A percentile compares a stretch with the other conserved stretches of the same genome.
These are phyloP conservation scores for Mercenaria mercenaria DNA, from an alignment of 1,140 invertebrate genomes.

Conservation along the genomic window DNA sequence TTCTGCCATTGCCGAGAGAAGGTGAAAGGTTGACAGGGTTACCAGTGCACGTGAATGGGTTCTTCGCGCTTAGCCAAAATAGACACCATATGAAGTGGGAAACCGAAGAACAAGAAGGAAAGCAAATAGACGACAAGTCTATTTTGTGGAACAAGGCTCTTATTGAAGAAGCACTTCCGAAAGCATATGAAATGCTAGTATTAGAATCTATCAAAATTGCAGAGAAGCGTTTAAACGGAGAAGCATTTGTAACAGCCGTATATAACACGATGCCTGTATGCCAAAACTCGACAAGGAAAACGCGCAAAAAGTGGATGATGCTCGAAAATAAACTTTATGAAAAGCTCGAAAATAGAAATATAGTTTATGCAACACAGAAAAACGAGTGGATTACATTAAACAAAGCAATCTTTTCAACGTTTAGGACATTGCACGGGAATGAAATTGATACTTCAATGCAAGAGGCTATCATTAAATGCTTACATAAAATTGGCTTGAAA, in stretches of 20 bases:
- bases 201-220: slow-evolving; percentile 13
- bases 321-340: background rate
- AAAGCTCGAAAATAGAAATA: background rate
- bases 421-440: background rate
- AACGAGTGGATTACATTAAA: background rate
- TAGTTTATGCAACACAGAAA: background rate
- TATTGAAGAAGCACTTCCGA: slow-evolving; percentile 76
- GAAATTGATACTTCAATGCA: too few species aligned
- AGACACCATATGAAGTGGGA: too few species aligned
- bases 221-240: background rate
- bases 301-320: background rate
- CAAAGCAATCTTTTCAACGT: slow-evolving; percentile 5
- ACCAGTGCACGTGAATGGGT: too few species aligned
- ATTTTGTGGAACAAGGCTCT: too few species aligned
- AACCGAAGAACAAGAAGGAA: too few species aligned
- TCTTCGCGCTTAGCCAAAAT: too few species aligned
- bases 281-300: background rate
- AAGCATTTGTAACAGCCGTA: background rate
- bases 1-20: too few species aligned
- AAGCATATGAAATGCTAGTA: slow-evolving; percentile 68
- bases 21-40: too few species aligned
- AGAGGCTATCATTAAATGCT: background rate
- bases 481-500: background rate
- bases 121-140: too few species aligned
- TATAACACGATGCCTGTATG: slow-evolving; percentile 53